Evolutionary conservation across 64 coral and sea anemone genomes (phyloP).

Genomic region (Actinia equina): DNA sequence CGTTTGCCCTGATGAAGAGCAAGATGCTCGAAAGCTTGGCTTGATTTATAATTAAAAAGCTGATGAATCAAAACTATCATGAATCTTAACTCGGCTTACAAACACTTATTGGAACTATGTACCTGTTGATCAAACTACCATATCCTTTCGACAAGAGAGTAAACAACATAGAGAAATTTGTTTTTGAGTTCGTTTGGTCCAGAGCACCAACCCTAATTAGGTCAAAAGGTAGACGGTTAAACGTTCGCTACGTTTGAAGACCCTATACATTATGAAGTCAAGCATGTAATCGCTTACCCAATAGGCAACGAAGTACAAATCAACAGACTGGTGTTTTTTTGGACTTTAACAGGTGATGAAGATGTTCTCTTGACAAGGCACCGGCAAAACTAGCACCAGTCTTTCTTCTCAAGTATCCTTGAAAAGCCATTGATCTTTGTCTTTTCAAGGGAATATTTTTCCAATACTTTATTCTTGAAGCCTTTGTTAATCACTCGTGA

Average conservation of each 20-base stretch:
- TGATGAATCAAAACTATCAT: too few relatives aligned
- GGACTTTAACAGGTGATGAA: neutral
- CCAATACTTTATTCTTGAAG: neutral
- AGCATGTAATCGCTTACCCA: neutral
- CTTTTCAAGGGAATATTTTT: neutral
- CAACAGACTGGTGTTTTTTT: neutral
- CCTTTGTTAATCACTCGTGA: neutral
- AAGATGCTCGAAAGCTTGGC: too few relatives aligned
- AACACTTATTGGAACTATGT: too few relatives aligned
- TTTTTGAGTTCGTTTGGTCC: too few relatives aligned
- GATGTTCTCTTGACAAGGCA: neutral
- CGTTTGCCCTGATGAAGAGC: too few relatives aligned
- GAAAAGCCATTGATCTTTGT: constrained; percentile 8
- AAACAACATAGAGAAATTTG: too few relatives aligned
- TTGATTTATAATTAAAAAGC: too few relatives aligned
- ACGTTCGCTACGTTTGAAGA: neutral
- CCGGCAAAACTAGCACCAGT: neutral
- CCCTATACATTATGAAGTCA: neutral
- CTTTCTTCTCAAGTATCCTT: neutral
- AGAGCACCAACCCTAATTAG: neutral
- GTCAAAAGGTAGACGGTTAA: neutral
- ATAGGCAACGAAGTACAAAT: neutral
- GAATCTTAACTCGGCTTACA: too few relatives aligned
- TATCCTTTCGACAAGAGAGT: too few relatives aligned
- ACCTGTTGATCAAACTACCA: too few relatives aligned